Base-by-base conservation (phyloP, 2,888 invertebrate genomes). In the Eupithecia abbreviata region DNA sequence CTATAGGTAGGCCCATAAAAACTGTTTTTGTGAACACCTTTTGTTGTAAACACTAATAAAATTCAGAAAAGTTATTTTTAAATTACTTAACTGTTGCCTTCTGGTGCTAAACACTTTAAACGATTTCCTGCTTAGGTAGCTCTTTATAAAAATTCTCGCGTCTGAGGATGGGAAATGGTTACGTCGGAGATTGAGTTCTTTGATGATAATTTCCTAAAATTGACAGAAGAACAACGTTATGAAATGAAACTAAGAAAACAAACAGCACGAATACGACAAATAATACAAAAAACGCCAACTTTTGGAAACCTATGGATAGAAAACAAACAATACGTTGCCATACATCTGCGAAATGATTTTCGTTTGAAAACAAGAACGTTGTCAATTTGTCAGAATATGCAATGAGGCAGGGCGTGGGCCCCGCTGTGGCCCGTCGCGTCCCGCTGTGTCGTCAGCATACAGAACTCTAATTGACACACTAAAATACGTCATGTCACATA, bases 391-490 rank as follows among this genome's bases (percentile, higher is more conserved):
- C 85, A 84, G 85, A 87, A 89, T 89, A 88, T 87, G 88, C 87
- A 88, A 87, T 86, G 86, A 84, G 87, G 79, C 82, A 81, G 82
- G 87, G 85, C 85, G 84, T 82, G 85, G 83, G 82, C 81, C 85
- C 87, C 86, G 85, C 88, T 82, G 85, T 82, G 82, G 81, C 85
- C 87, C 86, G 85, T 88, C 83, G 87, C 84, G 88, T 88, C 94
- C 90, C 85, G 93, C 94, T 93, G 94, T 70, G 94, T 81, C 88
- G 89, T 90, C 90, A 88, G 90, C 87, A 93, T 90, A 93, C 93
- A 93, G 88, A 91, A 90, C 92, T 93, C 93, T 94, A 94, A 95
- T 94, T 94, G 94, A 93, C 92, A 94, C 93, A 93, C 93, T 93
- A 92, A 92, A 92, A 91, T 91, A 90, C 90, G 89, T 90, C 90